Conservation (phyloP, 2,797 vertebrate species). For the Squalus acanthias region DNA sequence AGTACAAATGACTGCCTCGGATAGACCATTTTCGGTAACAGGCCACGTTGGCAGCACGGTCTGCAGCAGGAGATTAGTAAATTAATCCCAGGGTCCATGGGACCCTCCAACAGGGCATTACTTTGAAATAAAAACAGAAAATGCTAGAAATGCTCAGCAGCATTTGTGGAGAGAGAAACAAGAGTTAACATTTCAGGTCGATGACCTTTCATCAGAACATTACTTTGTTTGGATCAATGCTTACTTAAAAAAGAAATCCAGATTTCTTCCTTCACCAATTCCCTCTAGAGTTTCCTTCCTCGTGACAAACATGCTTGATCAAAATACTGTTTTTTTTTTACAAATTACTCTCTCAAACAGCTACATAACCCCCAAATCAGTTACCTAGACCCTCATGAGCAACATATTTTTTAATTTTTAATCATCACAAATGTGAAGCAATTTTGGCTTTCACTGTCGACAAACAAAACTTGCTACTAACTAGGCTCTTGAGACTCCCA, state of each 20-base stretch:
- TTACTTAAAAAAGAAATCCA: neutral
- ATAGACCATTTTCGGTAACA: neutral
- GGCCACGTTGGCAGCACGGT: neutral
- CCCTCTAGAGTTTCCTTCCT: neutral
- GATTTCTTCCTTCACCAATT: neutral
- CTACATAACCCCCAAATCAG: neutral
- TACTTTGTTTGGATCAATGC: neutral
- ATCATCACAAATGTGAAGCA: neutral
- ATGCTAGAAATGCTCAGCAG: neutral
- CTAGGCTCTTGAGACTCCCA: neutral
- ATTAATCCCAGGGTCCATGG: neutral
- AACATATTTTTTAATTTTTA: neutral
- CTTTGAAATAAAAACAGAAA: neutral
- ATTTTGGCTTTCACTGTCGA: neutral
- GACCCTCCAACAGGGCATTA: neutral
- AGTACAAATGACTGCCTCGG: neutral
- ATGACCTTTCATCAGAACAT: neutral
- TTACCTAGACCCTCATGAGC: neutral
- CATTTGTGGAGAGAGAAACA: neutral
- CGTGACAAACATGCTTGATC: neutral
- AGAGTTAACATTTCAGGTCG: neutral
- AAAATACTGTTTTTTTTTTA: neutral
- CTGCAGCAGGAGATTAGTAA: neutral
- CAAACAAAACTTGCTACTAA: neutral
- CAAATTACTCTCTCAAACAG: neutral